A percentile compares a stretch with the other conserved stretches of the same genome.
Evolutionary conservation across 2,888 invertebrate genomes (phyloP).

Genomic region (Cremastinae sp.): DNA sequence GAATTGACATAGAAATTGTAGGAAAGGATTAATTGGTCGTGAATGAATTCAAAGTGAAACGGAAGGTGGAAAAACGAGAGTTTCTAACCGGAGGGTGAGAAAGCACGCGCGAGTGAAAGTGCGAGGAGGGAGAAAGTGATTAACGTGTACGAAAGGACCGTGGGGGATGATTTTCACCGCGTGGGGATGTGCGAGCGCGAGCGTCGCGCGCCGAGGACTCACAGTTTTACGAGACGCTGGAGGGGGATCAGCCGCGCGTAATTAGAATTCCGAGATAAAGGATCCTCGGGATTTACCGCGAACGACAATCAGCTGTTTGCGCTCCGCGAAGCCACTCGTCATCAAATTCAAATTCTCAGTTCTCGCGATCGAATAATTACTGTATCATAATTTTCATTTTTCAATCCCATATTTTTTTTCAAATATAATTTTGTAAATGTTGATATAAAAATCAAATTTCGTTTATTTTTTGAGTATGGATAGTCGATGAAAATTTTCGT

Average conservation of each 20-base stretch:
- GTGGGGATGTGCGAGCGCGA: conserved; percentile 52
- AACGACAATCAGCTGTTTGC: conserved; percentile 73
- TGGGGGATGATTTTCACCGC: conserved; percentile 36
- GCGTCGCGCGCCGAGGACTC: conserved; percentile 48
- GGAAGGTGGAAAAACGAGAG: conserved; percentile 30
- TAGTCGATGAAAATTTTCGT: no score
- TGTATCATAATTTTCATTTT: no score
- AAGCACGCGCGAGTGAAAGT: conserved; percentile 46
- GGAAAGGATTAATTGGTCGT: conserved; percentile 9
- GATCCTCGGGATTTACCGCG: conserved; percentile 59
- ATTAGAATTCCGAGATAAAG: conserved; percentile 71
- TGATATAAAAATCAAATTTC: no score
- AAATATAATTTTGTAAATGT: no score
- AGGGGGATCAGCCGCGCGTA: conserved; percentile 61
- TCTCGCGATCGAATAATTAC: background rate
- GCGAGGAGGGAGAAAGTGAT: conserved; percentile 54
- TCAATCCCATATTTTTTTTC: no score
- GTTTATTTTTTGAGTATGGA: no score
- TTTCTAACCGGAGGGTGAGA: conserved; percentile 40
- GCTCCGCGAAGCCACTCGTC: conserved; percentile 65
- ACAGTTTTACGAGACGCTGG: conserved; percentile 18
- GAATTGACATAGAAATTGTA: conserved; percentile 1
- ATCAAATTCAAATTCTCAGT: conserved; percentile 47
- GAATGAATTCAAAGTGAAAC: conserved; percentile 17
- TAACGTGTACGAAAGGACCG: conserved; percentile 43